phyloP scores from a whole-genome alignment of 1,140 invertebrate genomes.

The Acromyrmex echinatior region DNA sequence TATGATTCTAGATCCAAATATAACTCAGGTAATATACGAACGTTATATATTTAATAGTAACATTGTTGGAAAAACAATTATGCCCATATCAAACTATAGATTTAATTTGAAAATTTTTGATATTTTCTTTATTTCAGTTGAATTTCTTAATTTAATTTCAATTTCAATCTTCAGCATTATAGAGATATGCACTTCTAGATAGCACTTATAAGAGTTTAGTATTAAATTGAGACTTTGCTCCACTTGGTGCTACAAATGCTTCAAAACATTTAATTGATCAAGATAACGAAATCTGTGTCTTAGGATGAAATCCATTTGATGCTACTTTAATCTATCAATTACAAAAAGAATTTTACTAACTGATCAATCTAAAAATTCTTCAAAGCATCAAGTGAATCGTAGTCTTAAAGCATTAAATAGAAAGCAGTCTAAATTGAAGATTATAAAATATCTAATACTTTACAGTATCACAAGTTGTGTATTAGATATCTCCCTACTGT shows the following conservation, averaged over 20 bases:
- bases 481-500: neutral
- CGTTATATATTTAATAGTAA: neutral
- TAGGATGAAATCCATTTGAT: neutral
- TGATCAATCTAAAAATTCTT: too few species aligned
- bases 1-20: constrained; percentile 84
- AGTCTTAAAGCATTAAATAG: neutral
- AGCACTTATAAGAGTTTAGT: too few species aligned
- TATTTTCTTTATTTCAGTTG: too few species aligned
- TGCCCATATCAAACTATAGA: neutral
- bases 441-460: neutral
- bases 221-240: neutral
- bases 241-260: neutral
- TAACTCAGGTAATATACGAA: constrained; percentile 79
- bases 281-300: neutral
- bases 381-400: too few species aligned
- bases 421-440: neutral
- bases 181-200: too few species aligned
- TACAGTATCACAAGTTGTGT: neutral
- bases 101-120: too few species aligned
- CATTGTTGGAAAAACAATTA: neutral
- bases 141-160: too few species aligned
- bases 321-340: too few species aligned
- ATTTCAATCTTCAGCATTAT: too few species aligned
- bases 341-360: too few species aligned
- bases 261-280: neutral